Evolutionary conservation across 1,140 invertebrate genomes (phyloP).

Genomic region (Tetraneura akinire): DNA sequence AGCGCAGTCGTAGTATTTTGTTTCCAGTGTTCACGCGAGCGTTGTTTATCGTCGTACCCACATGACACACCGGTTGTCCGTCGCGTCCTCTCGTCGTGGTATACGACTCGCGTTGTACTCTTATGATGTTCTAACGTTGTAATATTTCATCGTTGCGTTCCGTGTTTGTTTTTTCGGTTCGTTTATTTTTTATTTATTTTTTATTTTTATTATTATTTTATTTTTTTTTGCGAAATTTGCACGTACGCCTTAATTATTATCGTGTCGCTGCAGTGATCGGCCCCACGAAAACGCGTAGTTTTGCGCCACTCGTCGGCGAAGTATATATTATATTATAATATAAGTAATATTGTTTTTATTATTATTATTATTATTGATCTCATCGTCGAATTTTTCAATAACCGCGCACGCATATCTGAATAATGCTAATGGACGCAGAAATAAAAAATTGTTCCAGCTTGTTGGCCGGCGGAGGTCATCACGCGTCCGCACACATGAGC

Average conservation of each 20-base stretch:
- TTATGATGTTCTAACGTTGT: neutral
- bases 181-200: neutral
- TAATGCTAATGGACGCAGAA: constrained; percentile 47
- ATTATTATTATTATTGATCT: neutral
- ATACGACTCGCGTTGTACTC: neutral
- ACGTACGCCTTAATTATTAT: too few relatives aligned
- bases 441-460: constrained; percentile 36
- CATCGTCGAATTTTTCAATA: neutral
- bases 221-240: too few relatives aligned
- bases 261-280: neutral
- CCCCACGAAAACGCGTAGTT: neutral
- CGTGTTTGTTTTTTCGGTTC: neutral
- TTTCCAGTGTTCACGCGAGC: neutral
- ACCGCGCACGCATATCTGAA: neutral
- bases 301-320: neutral
- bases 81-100: neutral
- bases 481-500: constrained; percentile 51
- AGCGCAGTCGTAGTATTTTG: neutral
- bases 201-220: neutral
- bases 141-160: neutral
- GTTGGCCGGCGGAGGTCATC: constrained; percentile 38
- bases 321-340: neutral
- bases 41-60: neutral
- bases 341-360: too few relatives aligned
- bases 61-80: too few relatives aligned